Conservation (phyloP, 2,113 vertebrate genomes). For the Phocoena sinus region DNA sequence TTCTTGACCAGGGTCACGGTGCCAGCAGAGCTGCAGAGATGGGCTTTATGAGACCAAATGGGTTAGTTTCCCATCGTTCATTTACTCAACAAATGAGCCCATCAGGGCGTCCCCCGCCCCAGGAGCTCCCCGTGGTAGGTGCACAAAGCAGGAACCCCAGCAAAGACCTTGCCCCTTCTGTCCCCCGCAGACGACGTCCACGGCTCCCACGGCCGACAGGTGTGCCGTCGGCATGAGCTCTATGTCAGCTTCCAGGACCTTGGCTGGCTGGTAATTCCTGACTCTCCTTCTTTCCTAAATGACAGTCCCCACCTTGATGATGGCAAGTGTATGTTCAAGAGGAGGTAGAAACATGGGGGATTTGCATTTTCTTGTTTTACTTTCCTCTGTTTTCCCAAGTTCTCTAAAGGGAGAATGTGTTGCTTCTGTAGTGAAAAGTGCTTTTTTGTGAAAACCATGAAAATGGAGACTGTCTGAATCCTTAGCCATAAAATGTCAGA, state of each 20-base stretch:
- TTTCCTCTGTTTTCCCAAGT: background rate
- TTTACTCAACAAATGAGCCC: background rate
- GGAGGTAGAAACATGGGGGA: too few species aligned
- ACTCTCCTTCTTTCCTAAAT: background rate
- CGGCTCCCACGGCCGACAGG: conserved; percentile 78
- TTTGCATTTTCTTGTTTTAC: background rate
- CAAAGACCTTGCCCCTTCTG: background rate
- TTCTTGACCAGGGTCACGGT: background rate
- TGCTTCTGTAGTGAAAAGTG: background rate
- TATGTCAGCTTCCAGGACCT: conserved; percentile 98
- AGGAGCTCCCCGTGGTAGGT: background rate
- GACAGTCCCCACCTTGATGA: background rate
- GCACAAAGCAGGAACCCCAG: background rate
- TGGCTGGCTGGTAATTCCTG: conserved; percentile 91
- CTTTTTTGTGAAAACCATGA: background rate
- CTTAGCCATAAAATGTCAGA: background rate
- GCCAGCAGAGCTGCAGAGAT: background rate
- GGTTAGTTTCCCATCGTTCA: background rate
- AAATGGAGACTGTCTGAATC: background rate
- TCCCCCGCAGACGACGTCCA: conserved; percentile 82
- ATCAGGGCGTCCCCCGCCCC: fast-evolving
- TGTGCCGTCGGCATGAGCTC: conserved; percentile 93
- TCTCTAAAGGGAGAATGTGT: background rate
- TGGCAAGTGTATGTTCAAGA: background rate
- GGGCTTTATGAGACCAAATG: background rate